Conservation (phyloP, 2,113 vertebrate genomes). For the Engraulis encrasicolus region DNA sequence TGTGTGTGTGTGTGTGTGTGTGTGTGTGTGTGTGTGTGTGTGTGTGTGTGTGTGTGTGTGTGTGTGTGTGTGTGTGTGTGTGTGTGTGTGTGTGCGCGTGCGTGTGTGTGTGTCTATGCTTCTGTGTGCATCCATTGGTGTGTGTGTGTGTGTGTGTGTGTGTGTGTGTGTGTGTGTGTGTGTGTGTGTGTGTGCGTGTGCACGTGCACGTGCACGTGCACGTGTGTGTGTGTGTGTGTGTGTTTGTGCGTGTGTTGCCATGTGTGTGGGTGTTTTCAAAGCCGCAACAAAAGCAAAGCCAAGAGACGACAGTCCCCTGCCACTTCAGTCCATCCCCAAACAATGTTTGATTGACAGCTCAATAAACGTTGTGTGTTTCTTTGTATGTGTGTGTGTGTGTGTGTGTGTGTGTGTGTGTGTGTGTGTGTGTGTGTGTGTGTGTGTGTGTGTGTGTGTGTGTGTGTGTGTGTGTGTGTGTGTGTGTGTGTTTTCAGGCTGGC, state of each 20-base stretch:
- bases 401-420: slow-evolving; percentile 22
- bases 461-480: too few relatives aligned
- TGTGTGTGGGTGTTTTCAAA: not conserved
- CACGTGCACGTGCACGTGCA: not conserved
- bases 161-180: not conserved
- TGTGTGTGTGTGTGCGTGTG: not conserved
- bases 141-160: not conserved
- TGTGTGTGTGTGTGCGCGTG: too few relatives aligned
- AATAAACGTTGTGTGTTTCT: too few relatives aligned
- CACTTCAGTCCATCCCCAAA: not conserved
- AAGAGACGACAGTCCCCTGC: not conserved
- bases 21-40: too few relatives aligned
- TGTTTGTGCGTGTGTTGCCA: not conserved
- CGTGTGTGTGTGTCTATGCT: too few relatives aligned
- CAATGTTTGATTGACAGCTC: not conserved
- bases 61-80: too few relatives aligned
- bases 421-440: not conserved
- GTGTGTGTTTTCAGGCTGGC: slow-evolving; percentile 44
- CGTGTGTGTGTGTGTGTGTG: not conserved
- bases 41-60: too few relatives aligned
- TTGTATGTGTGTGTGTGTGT: slow-evolving; percentile 4
- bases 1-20: too few relatives aligned
- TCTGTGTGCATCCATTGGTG: too few relatives aligned
- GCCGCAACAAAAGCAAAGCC: not conserved
- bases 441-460: not conserved